phyloP scores from a whole-genome alignment of 2,797 vertebrate genomes.

The Danio aesculapii region DNA sequence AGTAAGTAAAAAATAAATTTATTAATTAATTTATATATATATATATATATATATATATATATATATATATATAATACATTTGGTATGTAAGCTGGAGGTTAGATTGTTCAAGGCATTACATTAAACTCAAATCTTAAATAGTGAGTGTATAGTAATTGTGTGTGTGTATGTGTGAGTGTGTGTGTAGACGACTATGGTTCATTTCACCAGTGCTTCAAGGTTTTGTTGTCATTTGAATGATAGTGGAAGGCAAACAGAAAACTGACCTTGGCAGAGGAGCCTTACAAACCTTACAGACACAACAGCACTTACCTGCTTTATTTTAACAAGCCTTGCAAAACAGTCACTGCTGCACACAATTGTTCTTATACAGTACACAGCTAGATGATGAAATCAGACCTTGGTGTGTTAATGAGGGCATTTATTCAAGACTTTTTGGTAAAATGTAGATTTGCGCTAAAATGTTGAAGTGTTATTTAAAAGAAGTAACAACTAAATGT shows the following conservation, averaged over 20 bases:
- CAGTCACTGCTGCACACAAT: not conserved
- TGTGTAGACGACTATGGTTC: conserved; percentile 54
- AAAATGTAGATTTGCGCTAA: too few species aligned
- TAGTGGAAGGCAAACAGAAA: conserved; percentile 63
- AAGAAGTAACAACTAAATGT: too few species aligned
- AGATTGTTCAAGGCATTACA: too few species aligned
- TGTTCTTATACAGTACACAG: not conserved
- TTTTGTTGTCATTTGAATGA: conserved; percentile 66
- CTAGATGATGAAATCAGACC: too few species aligned
- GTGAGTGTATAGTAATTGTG: too few species aligned
- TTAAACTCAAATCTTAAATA: too few species aligned
- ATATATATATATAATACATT: too few species aligned
- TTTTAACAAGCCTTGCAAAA: not conserved
- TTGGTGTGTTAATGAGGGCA: not conserved
- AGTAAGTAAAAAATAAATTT: not conserved
- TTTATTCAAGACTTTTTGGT: not conserved
- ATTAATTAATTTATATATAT: too few species aligned
- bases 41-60: too few species aligned
- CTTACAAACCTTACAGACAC: conserved; percentile 55
- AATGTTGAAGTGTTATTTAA: too few species aligned
- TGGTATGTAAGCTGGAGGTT: not conserved
- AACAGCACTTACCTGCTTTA: conserved; percentile 29
- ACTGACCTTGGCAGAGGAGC: conserved; percentile 64
- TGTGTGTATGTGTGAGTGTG: conserved; percentile 68
- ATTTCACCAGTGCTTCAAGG: conserved; percentile 64